Evolutionary conservation across 1,140 invertebrate genomes (phyloP).

Genomic region (Asbolus verrucosus): DNA sequence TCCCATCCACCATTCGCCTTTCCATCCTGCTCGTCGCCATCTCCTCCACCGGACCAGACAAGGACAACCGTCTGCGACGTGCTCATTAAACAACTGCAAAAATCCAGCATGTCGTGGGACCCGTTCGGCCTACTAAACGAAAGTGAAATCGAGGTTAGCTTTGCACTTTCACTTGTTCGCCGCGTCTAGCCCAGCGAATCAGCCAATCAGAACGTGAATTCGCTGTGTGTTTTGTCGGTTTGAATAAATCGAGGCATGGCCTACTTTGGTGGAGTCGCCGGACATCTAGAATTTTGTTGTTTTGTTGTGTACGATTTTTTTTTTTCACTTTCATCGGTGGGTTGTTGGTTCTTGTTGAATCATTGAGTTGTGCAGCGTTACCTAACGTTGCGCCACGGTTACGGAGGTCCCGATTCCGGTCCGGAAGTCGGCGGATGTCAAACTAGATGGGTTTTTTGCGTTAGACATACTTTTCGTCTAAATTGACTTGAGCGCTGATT

Average conservation of each 20-base stretch:
- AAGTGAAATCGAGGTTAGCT: constrained; percentile 66
- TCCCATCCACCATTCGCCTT: constrained; percentile 39
- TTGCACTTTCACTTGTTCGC: constrained; percentile 66
- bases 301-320: constrained; percentile 47
- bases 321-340: constrained; percentile 10
- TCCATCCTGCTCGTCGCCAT: constrained; percentile 43
- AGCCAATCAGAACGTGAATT: constrained; percentile 59
- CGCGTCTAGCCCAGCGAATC: constrained; percentile 62
- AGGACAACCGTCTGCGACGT: constrained; percentile 46
- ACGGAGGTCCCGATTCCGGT: background rate
- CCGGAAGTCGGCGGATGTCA: constrained; percentile 8
- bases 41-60: constrained; percentile 40
- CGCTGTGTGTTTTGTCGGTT: constrained; percentile 61
- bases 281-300: constrained; percentile 58
- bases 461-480: background rate
- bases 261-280: constrained; percentile 60
- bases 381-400: background rate
- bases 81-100: constrained; percentile 55
- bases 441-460: background rate
- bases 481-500: background rate
- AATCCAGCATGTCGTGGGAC: constrained; percentile 63
- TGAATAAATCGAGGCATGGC: constrained; percentile 64
- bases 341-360: background rate
- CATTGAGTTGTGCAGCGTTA: background rate
- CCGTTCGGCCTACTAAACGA: constrained; percentile 66